Evolutionary conservation across 2,113 vertebrate species (phyloP).

Genomic region (Psilopsiagon aymara): DNA sequence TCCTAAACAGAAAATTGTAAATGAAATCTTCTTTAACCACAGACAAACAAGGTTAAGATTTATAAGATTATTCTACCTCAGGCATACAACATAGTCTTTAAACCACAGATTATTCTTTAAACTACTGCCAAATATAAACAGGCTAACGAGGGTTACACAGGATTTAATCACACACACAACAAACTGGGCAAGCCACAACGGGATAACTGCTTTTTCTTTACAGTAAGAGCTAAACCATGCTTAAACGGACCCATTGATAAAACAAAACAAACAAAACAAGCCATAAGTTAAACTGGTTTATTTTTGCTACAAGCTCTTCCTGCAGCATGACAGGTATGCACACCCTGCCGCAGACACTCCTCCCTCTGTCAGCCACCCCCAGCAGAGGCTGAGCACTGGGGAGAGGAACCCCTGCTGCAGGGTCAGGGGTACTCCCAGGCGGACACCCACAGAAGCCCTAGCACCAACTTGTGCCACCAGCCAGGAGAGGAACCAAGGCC

Average conservation of each 20-base stretch:
- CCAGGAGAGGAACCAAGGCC: neutral
- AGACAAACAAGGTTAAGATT: neutral
- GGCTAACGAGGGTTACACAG: neutral
- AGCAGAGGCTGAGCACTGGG: neutral
- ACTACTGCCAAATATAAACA: neutral
- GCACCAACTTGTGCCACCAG: neutral
- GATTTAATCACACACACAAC: neutral
- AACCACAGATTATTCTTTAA: neutral
- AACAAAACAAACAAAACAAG: no score
- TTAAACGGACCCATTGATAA: neutral
- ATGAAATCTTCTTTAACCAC: neutral
- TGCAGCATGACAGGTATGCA: neutral
- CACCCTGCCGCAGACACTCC: neutral
- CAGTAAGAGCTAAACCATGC: neutral
- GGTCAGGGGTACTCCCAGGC: accelerated
- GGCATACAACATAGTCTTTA: accelerated
- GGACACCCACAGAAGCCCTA: neutral
- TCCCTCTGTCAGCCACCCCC: neutral
- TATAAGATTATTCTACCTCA: neutral
- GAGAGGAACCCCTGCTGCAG: neutral
- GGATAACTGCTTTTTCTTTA: neutral
- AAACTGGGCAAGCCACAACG: neutral
- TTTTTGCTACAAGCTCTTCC: neutral
- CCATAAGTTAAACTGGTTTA: neutral
- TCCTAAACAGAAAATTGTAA: neutral